Evolutionary conservation across 2,797 vertebrate species (phyloP), one percentile per base, ranked within the genome.

Genomic region (Hydrolagus colliei): DNA sequence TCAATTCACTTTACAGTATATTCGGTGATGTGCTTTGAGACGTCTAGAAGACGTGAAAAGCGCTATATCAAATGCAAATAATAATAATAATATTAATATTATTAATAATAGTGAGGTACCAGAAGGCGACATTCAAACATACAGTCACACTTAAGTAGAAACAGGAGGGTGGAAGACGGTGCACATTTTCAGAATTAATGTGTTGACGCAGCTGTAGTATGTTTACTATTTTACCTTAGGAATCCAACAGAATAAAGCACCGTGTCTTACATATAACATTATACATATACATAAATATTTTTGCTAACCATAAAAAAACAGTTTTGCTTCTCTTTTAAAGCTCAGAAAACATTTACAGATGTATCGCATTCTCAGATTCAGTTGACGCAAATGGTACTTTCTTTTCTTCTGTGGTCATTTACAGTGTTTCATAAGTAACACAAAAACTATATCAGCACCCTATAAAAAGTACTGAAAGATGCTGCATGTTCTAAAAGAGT

Each of bases 311-410:
- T 84, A 63, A 84, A 65, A 52, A 82, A 84, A 68, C 65, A 71
- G 79, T 84, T 84, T 84, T 84, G 79, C 65, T 84, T 84, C 79
- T 84, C 65, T 67, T 84, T 84, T 84, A 35, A 82, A 67, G 16
- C 35, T 16, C 65, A 86, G 90, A 88, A 87, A 86, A 67, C 87
- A 67, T 35, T 86, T 92, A 87, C 86, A 92, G 90, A 91, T 89
- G 89, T 77, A 90, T 67, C 88, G 84, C 87, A 86, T 89, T 89
- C 87, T 88, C 86, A 86, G 87, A 89, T 88, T 87, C 87, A 90
- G 88, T 89, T 91, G 90, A 89, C 88, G 88, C 92, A 93, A 93
- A 93, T 92, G 91, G 86, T 93, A 92, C 92, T 94, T 93, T 93
- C 91, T 93, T 94, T 93, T 93, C 91, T 92, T 91, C 93, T 93